Evolutionary conservation across 2,113 vertebrate species (phyloP).

Genomic region (Alligator mississippiensis): DNA sequence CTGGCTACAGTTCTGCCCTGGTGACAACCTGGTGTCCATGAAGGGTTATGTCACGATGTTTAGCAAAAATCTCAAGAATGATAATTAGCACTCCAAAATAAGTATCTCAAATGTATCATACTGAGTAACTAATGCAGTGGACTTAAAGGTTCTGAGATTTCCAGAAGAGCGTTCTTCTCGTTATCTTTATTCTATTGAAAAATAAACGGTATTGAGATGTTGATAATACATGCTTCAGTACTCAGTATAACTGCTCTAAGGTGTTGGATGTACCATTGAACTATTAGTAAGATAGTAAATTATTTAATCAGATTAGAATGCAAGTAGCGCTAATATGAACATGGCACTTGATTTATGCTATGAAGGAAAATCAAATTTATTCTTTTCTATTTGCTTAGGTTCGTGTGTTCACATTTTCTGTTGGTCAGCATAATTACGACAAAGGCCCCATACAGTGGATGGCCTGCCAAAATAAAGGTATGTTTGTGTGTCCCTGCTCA

Average conservation of each 20-base stretch:
- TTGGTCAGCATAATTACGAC: constrained; percentile 98
- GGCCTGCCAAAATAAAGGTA: constrained; percentile 99
- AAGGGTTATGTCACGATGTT: not conserved
- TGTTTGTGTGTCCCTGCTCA: not conserved
- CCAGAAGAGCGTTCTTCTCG: not conserved
- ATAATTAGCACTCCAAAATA: not conserved
- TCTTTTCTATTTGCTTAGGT: constrained; percentile 80
- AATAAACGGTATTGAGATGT: not conserved
- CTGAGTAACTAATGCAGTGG: rapidly evolving
- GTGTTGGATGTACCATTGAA: not conserved
- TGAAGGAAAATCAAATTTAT: not conserved
- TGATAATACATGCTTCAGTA: not conserved
- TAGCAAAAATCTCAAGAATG: not conserved
- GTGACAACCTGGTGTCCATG: not conserved
- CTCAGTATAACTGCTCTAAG: not conserved
- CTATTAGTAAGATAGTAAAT: too few species aligned
- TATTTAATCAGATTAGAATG: not conserved
- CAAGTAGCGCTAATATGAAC: not conserved
- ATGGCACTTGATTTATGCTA: not conserved
- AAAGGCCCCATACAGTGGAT: constrained; percentile 99
- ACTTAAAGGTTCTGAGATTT: not conserved
- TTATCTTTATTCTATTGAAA: not conserved
- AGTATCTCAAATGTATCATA: not conserved
- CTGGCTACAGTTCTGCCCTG: too few species aligned
- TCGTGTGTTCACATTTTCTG: constrained; percentile 97